phyloP scores from a whole-genome alignment of 1,140 invertebrate genomes.

The Neodiprion fabricii region DNA sequence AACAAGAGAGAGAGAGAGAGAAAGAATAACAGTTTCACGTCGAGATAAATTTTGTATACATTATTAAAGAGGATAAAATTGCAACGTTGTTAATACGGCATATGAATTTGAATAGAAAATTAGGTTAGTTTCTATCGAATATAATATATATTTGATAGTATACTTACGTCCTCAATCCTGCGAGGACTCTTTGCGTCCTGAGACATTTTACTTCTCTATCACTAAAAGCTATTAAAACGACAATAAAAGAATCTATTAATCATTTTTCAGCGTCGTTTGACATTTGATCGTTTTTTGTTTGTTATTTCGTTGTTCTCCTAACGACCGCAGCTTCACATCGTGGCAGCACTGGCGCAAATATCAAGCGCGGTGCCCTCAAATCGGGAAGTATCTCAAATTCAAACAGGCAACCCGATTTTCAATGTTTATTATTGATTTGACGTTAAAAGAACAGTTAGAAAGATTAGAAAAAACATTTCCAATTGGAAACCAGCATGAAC shows the following conservation, averaged over 20 bases:
- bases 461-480: too few relatives aligned
- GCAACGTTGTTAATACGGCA: background rate
- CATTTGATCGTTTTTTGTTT: conserved; percentile 17
- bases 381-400: too few relatives aligned
- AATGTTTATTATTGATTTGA: too few relatives aligned
- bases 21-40: background rate
- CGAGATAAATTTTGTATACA: background rate
- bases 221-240: background rate
- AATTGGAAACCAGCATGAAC: too few relatives aligned
- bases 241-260: conserved; percentile 8
- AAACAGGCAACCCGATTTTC: too few relatives aligned
- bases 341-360: background rate
- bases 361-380: too few relatives aligned
- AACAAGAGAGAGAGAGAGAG: background rate
- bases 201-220: conserved; percentile 10
- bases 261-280: conserved; percentile 15
- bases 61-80: background rate
- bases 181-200: background rate
- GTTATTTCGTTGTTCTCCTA: conserved; percentile 9
- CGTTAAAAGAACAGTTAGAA: too few relatives aligned
- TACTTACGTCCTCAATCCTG: conserved; percentile 11
- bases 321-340: background rate
- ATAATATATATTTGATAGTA: background rate
- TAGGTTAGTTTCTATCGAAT: background rate
- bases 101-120: background rate